Conservation (phyloP, 2,888 invertebrate species). For the Drosophila birchii region DNA sequence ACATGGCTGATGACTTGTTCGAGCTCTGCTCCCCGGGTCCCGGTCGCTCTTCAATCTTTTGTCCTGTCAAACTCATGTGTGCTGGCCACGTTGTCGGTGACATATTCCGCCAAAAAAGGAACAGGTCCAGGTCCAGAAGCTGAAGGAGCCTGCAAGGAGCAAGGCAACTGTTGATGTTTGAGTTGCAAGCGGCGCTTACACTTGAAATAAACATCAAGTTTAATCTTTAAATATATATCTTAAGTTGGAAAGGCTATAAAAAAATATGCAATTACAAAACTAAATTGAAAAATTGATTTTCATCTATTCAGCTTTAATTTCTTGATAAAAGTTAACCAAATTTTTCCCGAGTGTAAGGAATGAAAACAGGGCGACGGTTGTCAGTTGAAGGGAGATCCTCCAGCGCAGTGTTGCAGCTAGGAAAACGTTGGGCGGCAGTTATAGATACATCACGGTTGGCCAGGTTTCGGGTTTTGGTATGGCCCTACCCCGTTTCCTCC, state of each 20-base stretch:
- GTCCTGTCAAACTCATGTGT: constrained; percentile 59
- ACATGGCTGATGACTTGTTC: constrained; percentile 77
- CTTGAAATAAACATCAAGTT: not conserved
- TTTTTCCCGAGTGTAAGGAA: not conserved
- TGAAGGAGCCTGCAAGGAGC: constrained; percentile 24
- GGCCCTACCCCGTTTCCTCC: constrained; percentile 9
- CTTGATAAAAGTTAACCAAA: no score
- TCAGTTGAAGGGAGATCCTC: not conserved
- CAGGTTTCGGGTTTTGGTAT: constrained; percentile 45
- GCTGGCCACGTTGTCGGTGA: constrained; percentile 65
- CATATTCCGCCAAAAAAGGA: constrained; percentile 60
- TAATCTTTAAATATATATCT: not conserved
- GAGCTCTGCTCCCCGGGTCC: constrained; percentile 35
- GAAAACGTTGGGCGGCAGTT: constrained; percentile 39
- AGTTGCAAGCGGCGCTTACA: constrained; percentile 20
- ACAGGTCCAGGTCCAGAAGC: constrained; percentile 13
- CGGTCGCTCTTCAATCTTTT: constrained; percentile 66
- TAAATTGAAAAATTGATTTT: no score
- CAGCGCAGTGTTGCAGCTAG: constrained; percentile 14
- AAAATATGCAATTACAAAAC: no score
- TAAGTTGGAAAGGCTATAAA: not conserved
- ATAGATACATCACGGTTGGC: constrained; percentile 60
- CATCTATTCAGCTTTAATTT: no score
- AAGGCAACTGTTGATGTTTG: constrained; percentile 42
- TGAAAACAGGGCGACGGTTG: not conserved